Base-by-base conservation (phyloP, 2,888 invertebrate genomes). In the Adineta ricciae region DNA sequence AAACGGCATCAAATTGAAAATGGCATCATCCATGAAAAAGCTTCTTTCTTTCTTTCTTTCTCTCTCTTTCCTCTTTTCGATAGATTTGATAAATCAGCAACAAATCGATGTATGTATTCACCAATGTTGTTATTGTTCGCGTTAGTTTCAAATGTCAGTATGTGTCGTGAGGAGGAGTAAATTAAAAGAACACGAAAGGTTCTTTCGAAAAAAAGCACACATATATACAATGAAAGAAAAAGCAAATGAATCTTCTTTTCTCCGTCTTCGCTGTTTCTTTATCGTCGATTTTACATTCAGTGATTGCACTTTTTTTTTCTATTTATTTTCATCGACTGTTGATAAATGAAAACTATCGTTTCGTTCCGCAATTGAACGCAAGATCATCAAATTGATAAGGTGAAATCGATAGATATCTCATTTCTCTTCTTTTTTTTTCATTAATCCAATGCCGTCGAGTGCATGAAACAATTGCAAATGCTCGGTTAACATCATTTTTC, bases 1-100 rank as follows among this genome's bases (percentile, higher is more conserved):
- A 78, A 78, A 78, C 41, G 78, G 78, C 78, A 78, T 78, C 38
- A 78, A 78, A 78, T 78, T 78, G 78, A 36, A 78, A 78, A 78
- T 78, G 41, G 78, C 78, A 78, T 41, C 78, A 78, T 78, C 78
- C 78, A 41, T 78, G 78, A 78, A 78, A 41, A 78, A 19, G 32
- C 16, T 32, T 64, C 64, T 19, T 19, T 64, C 32, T 14, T 27
- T 16, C 64, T 64, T 19, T 52, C 19, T 52, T 7, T 52, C 52
- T 52, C 1, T 52, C 3, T 7, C 14, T 56, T 27, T 27, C 27
- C n/a, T 24, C n/a, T 27, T 64, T 32, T 64, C 19, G 64, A 64
- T 64, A 64, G 64, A 64, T 64, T 64, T 64, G 64, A 64, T 64
- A 32, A 64, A 64, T 32, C 64, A 64, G 7, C 64, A 36, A 64